Conservation (phyloP, 2,888 invertebrate genomes). For the Tanypteryx hageni region DNA sequence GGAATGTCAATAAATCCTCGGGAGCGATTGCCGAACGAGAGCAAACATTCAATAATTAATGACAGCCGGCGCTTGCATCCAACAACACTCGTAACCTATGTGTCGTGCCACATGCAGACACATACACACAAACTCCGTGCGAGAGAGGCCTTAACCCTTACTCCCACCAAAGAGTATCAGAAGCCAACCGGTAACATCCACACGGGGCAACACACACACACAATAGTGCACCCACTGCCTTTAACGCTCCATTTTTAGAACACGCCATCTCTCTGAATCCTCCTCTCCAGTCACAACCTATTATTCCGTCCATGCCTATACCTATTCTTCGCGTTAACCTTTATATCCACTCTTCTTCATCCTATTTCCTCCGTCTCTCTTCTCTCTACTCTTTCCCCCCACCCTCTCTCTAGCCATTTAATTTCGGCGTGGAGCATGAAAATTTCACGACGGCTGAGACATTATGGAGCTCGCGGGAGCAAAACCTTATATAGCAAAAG, state of each 20-base stretch:
- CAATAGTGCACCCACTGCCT: neutral
- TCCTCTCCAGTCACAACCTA: neutral
- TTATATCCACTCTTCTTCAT: too few species aligned
- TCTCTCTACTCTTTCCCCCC: neutral
- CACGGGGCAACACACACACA: neutral
- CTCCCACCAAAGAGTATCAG: slow-evolving; percentile 47
- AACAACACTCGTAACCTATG: slow-evolving; percentile 59
- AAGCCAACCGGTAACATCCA: slow-evolving; percentile 31
- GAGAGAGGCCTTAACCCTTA: neutral
- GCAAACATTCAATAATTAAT: slow-evolving; percentile 64
- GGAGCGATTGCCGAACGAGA: slow-evolving; percentile 62
- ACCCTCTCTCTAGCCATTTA: slow-evolving; percentile 4
- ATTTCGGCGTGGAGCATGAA: slow-evolving; percentile 8
- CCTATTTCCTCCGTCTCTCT: neutral
- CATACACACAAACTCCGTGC: neutral
- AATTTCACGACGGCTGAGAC: slow-evolving; percentile 25
- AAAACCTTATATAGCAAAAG: neutral
- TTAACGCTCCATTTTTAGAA: slow-evolving; percentile 7
- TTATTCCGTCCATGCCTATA: neutral
- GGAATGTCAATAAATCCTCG: slow-evolving; percentile 63
- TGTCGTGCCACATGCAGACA: slow-evolving; percentile 33
- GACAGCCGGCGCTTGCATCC: slow-evolving; percentile 55
- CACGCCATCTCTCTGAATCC: neutral
- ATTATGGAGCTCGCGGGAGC: slow-evolving; percentile 30
- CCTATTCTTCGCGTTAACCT: neutral